Evolutionary conservation across 1,140 invertebrate genomes (phyloP).

Genomic region (Vanessa tameamea): DNA sequence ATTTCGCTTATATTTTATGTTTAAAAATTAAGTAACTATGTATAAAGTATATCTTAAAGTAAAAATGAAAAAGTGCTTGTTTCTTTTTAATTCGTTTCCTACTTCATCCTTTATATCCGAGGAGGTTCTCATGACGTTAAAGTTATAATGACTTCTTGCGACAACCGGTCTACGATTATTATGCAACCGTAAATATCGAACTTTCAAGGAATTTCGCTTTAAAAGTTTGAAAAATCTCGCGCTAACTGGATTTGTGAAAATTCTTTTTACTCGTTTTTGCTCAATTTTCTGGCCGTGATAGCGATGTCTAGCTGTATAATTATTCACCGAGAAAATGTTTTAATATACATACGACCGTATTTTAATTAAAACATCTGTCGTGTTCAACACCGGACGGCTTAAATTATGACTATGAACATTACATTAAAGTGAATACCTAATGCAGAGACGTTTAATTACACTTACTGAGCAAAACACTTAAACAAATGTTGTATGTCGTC

Average conservation of each 20-base stretch:
- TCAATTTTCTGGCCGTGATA: slow-evolving; percentile 6
- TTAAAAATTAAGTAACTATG: too few species aligned
- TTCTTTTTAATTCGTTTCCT: neutral
- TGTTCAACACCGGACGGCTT: slow-evolving; percentile 27
- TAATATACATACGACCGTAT: slow-evolving; percentile 33
- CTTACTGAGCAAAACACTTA: slow-evolving; percentile 11
- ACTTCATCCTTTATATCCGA: slow-evolving; percentile 22
- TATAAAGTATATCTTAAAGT: neutral
- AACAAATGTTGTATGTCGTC: neutral
- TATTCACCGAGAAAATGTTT: slow-evolving; percentile 28
- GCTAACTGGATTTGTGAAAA: slow-evolving; percentile 2
- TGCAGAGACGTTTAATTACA: slow-evolving; percentile 27
- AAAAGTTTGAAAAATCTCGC: slow-evolving; percentile 6
- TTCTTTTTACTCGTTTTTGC: slow-evolving; percentile 4
- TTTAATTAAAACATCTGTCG: slow-evolving; percentile 42
- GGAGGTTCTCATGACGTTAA: slow-evolving; percentile 33
- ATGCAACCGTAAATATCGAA: slow-evolving; percentile 24
- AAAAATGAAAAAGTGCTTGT: neutral
- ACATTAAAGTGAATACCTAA: slow-evolving; percentile 25
- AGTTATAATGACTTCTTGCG: slow-evolving; percentile 34
- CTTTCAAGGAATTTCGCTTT: slow-evolving; percentile 8
- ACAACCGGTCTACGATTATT: slow-evolving; percentile 16
- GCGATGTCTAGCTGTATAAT: slow-evolving; percentile 11
- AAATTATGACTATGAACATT: slow-evolving; percentile 32
- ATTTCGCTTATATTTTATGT: too few species aligned